These are phyloP conservation scores for Lampris megalopsis DNA, from an alignment of 2,113 vertebrate species.

Conservation along the genomic window DNA sequence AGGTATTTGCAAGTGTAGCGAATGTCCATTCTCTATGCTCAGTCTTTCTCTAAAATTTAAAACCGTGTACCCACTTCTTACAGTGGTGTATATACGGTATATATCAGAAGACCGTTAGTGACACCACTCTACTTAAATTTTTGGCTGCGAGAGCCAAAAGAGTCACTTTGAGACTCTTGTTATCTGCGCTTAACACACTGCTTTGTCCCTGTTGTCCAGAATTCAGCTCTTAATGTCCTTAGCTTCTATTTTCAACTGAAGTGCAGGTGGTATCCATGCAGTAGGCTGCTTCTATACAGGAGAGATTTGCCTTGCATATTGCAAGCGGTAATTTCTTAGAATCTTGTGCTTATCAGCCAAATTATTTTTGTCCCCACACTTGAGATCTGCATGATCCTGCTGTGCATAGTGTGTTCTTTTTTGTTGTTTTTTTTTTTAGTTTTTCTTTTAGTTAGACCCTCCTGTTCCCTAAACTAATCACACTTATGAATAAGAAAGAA, in stretches of 20 bases:
- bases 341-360: slow-evolving; percentile 32
- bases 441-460: slow-evolving; percentile 32
- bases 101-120: slow-evolving; percentile 50
- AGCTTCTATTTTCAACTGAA: slow-evolving; percentile 22
- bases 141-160: slow-evolving; percentile 11
- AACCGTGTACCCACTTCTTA: slow-evolving; percentile 48
- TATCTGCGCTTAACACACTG: not conserved
- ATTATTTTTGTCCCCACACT: slow-evolving; percentile 61
- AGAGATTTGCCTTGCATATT: slow-evolving; percentile 65
- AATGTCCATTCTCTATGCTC: slow-evolving; percentile 51
- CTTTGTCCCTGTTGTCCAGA: not conserved
- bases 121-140: slow-evolving; percentile 25
- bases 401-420: slow-evolving; percentile 43
- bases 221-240: not conserved
- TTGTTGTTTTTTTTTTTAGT: slow-evolving; percentile 4
- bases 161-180: slow-evolving; percentile 7
- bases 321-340: slow-evolving; percentile 26
- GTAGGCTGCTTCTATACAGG: slow-evolving; percentile 35
- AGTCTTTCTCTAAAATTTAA: slow-evolving; percentile 62
- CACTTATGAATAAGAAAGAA: slow-evolving; percentile 23
- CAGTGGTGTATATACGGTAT: not conserved
- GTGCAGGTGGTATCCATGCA: slow-evolving; percentile 5
- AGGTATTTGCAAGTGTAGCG: not conserved
- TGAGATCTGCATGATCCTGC: slow-evolving; percentile 52
- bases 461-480: slow-evolving; percentile 17